Evolutionary conservation across 2,888 invertebrate species (phyloP), one percentile per base, ranked within the genome.

Genomic region (Rhagonycha lutea): DNA sequence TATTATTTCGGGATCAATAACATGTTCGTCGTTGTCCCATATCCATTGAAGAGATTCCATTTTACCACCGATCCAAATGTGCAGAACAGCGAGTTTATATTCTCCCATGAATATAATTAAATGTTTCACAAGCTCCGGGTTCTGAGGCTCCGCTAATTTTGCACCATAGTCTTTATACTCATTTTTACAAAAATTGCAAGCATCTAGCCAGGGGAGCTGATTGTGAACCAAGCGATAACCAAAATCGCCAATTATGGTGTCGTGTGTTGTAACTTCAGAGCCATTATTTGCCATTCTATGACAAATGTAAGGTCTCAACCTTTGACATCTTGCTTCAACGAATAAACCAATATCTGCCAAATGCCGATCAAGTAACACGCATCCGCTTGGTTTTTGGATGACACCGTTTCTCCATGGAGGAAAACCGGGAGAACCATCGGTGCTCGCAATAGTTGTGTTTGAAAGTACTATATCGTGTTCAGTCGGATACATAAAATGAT

Each of bases 11-110:
- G 10, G 0, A 3, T 12, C 5, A 4, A 18, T 24, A 4, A 65
- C 2, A 5, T 4, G 0, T 11, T 65, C 2, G 9, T 65, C 10
- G 12, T 24, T 65, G n/a, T 26, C 23, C 65, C 65, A 65, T 28
- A 12, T 28, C 26, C 26, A 14, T 10, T 67, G 14, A 14, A 8
- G 12, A n/a, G 1, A 14, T 2, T 12, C 10, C n/a, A 11, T 63
- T 14, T 63, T 62, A 9, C 73, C 76, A 1, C 65, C 76, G 11
- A 76, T 28, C 76, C 76, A 76, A 9, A 74, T 24, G n/a, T 76
- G 76, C 7, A 26, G 11, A n/a, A 70, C 47, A 11, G 71, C 28
- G 10, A 68, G 60, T 61, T 29, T 28, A 14, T 76, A 70, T 62
- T 73, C 73, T 10, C 74, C 76, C 69, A 76, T 73, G 14, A 69